Base-by-base conservation (phyloP, 2,113 vertebrate genomes). In the Mormyrus lacerda region DNA sequence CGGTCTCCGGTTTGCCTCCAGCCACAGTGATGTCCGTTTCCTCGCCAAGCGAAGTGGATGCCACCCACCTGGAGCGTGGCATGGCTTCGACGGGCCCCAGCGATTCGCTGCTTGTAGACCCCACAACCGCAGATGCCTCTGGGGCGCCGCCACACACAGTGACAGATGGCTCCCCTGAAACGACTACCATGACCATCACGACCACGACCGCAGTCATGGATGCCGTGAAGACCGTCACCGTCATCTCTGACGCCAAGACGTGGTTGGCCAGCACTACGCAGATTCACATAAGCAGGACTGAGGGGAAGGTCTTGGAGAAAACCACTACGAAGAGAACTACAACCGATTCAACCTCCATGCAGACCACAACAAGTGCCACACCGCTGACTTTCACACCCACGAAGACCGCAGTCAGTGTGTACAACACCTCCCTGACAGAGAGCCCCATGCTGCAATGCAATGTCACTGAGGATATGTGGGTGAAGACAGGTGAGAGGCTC, bases 391-490 rank as follows among this genome's bases (percentile, higher is more conserved):
- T 94, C 91, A 90, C 94, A 11, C 93, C 96, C 65, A 95, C 95
- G 85, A 91, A 94, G 42, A 95, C 95, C 2, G 93, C 94, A 90
- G 73, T 58, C 42, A 47, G 0, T 89, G 92, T 89, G 73, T 88
- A 2, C 91, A 92, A 35, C 35, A 95, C 94, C 27, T 94, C 96
- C 44, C 93, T 94, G 79, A 94, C 95, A 21, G 95, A 94, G 58
- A 95, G 94, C 11, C 92, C 95, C 89, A 91, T 92, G 45, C 91
- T 98, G 89, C 97, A 97, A 2, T 99, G 98, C 93, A 97, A 96
- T 17, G 95, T 98, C 92, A 99, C 98, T 0, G 93, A 96, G 90
- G 96, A 94, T 92, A 95, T 97, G 61, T 96, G 98, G 96, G 93
- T 99, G 86, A 97, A 95, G 96, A 98, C 97, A 95, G 97, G 97